Evolutionary conservation across 2,888 invertebrate species (phyloP), one percentile per base, ranked within the genome.

Genomic region (Apantesis nais): DNA sequence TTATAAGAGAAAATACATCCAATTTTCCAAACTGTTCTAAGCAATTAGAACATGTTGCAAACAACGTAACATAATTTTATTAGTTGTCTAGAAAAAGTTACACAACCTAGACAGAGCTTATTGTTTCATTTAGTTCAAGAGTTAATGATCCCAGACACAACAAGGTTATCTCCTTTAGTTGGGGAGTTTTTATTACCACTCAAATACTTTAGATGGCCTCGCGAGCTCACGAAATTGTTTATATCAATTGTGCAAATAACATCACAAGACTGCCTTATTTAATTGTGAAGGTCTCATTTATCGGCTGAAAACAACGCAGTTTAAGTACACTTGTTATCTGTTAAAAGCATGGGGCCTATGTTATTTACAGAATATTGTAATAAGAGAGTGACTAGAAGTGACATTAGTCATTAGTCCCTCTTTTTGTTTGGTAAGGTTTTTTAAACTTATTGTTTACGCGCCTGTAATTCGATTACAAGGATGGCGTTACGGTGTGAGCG

Each of bases 81-180:
- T n/a, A 52, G 48, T 52, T 52, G 48, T 52, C 22, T n/a, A n/a
- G n/a, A 52, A 52, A 52, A 52, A n/a, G 48, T 52, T 52, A n/a
- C 7, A 52, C n/a, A 11, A n/a, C 9, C 48, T 52, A 52, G 48
- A 52, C n/a, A 22, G 2, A 52, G 48, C 48, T n/a, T 52, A 52
- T 11, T n/a, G 48, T 52, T n/a, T 52, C n/a, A 52, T 52, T 52
- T 52, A n/a, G 22, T 52, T 2, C 9, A 22, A n/a, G 48, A 52
- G n/a, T 52, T 52, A 52, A 52, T n/a, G 48, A 52, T 52, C 48
- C 48, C 48, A 52, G 9, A 52, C 48, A 52, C n/a, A 52, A n/a
- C 48, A 52, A 52, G 48, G 48, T 52, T 52, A 52, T 52, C 48
- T 52, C 48, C n/a, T 52, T n/a, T n/a, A 9, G 48, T 52, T 22